Evolutionary conservation across 2,113 vertebrate species (phyloP).

Genomic region (Tiliqua scincoides): DNA sequence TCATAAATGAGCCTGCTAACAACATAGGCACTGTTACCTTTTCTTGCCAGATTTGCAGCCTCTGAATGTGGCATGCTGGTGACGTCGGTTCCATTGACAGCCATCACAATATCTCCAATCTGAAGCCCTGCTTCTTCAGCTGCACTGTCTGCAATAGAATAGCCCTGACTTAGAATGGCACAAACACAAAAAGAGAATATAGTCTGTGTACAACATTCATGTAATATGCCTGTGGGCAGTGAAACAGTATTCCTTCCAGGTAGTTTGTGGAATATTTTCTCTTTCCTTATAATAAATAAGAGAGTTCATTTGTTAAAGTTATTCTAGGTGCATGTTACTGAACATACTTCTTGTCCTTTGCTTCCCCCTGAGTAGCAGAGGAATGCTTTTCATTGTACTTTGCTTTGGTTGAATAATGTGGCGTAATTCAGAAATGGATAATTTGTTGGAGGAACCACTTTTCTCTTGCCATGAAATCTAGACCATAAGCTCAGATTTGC

Average conservation of each 20-base stretch:
- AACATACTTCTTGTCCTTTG: too few relatives aligned
- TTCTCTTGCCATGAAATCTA: background rate
- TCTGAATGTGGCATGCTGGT: conserved; percentile 87
- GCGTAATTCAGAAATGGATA: background rate
- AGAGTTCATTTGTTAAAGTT: background rate
- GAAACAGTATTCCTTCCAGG: background rate
- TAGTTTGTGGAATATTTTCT: background rate
- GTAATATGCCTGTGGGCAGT: background rate
- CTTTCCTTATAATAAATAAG: background rate
- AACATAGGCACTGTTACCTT: conserved; percentile 72
- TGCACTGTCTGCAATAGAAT: conserved; percentile 80
- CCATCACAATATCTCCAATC: conserved; percentile 85
- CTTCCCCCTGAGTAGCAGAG: background rate
- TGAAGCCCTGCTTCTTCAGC: conserved; percentile 90
- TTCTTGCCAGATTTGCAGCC: conserved; percentile 86
- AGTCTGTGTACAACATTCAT: background rate
- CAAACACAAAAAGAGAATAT: background rate
- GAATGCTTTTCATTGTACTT: background rate
- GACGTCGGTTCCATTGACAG: conserved; percentile 90
- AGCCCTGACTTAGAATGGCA: conserved; percentile 33
- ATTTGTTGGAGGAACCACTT: background rate
- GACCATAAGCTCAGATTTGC: background rate
- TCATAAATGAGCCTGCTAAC: background rate
- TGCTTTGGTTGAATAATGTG: background rate
- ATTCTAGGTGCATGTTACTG: background rate